A percentile compares a stretch with the other conserved stretches of the same genome.
phyloP scores from a whole-genome alignment of 2,113 vertebrate genomes.

The Saimiri boliviensis region DNA sequence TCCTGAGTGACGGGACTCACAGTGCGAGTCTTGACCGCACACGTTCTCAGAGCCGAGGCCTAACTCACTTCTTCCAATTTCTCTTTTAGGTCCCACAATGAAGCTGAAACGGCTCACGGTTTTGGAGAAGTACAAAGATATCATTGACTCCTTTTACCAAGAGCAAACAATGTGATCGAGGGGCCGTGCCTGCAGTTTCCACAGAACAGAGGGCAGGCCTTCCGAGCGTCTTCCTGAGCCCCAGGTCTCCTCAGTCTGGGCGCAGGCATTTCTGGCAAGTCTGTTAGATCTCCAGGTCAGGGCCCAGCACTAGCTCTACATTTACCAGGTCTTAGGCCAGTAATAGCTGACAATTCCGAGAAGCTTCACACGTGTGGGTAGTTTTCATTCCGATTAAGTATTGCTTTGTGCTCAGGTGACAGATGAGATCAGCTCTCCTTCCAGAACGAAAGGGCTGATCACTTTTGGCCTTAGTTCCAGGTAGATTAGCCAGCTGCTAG shows the following conservation, averaged over 20 bases:
- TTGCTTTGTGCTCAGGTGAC: background rate
- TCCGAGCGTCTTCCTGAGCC: background rate
- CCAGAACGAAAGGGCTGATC: background rate
- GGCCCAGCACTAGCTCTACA: background rate
- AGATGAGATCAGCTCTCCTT: background rate
- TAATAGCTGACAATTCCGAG: background rate
- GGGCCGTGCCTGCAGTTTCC: background rate
- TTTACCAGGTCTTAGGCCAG: background rate
- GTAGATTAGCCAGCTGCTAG: constrained; percentile 5
- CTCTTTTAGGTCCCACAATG: constrained; percentile 90
- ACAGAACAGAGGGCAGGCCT: background rate
- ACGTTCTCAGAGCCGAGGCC: background rate
- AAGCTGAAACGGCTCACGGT: constrained; percentile 88
- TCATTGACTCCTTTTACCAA: constrained; percentile 87
- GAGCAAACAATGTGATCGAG: constrained; percentile 57
- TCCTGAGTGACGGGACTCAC: background rate
- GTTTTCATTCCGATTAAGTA: background rate
- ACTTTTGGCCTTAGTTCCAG: background rate
- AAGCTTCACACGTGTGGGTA: background rate
- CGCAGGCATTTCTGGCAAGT: background rate
- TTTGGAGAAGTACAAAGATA: constrained; percentile 86
- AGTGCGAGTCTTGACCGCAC: background rate
- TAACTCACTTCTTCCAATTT: background rate
- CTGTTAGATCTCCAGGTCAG: background rate
- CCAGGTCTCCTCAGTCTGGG: background rate